Base-by-base conservation (phyloP, 2,888 invertebrate species). In the Fragum fragum region DNA sequence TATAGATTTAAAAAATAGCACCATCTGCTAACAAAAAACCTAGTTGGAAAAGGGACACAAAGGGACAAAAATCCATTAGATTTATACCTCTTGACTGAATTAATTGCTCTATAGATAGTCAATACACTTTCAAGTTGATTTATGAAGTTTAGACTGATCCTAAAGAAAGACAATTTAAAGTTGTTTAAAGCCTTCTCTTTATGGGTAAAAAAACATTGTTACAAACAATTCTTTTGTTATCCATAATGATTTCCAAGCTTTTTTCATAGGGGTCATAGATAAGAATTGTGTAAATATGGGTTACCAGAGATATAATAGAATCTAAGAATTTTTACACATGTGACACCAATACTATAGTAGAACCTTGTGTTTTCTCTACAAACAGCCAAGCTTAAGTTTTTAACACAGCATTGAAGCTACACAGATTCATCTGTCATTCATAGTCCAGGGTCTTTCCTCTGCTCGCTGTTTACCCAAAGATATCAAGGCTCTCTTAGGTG, bases 401-500 rank as follows among this genome's bases (percentile, higher is more conserved):
- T 53, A 7, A 14, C 23, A 14, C 57, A 36, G 14, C 47, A 47
- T 14, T 5, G 6, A 14, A 39, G 39, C 47, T 9, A 47, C 2
- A 9, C 14, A 47, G 47, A 16, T 47, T 63, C 36, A 63, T 26
- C 16, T 23, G 5, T 57, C 26, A 32, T 71, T 29, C 55, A 71
- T 53, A 21, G 93, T 93, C 94, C 94, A 94, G 5, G 94, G 94
- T 70, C 93, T 85, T 79, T 94, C 93, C 63, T 89, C 80, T 29
- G 79, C 69, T 70, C 93, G 83, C 57, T 92, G 91, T 73, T 87
- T 83, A 18, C 85, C 76, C 18, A 93, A 84, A 1, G 89, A 74
- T 95, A 97, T 97, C 94, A 98, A 96, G 14, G 98, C 97, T 95
- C 97, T 97, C 93, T 98, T 98, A 28, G 97, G 97, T 11, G 98